These are phyloP conservation scores for Steatocranus sp. DNA, from an alignment of 2,797 vertebrate species.

Conservation along the genomic window DNA sequence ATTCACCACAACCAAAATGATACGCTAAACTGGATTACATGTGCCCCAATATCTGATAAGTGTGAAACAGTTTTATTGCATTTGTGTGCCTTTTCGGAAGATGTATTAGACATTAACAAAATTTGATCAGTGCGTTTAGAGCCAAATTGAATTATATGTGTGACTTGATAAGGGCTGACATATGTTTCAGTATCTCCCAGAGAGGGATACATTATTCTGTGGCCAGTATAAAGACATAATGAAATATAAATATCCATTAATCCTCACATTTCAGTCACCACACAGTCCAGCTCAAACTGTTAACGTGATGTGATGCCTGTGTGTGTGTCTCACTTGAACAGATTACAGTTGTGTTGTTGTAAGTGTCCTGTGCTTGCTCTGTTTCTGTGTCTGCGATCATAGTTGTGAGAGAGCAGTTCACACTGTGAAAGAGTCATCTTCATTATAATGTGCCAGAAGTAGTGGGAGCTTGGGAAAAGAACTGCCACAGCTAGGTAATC, in stretches of 20 bases:
- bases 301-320: constrained; percentile 67
- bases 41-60: constrained; percentile 74
- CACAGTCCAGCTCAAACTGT: constrained; percentile 71
- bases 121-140: constrained; percentile 94
- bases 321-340: constrained; percentile 47
- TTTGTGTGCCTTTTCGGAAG: constrained; percentile 81
- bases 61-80: constrained; percentile 74
- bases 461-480: constrained; percentile 80
- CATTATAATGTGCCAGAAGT: constrained; percentile 87
- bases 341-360: not conserved
- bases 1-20: constrained; percentile 19
- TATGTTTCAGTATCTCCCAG: constrained; percentile 92
- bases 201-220: constrained; percentile 91
- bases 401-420: constrained; percentile 51
- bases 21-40: constrained; percentile 47
- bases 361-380: not conserved
- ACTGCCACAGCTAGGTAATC: constrained; percentile 81
- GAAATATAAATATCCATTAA: constrained; percentile 99
- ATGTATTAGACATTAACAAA: constrained; percentile 90
- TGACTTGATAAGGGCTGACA: constrained; percentile 94
- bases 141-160: constrained; percentile 92
- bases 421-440: constrained; percentile 82
- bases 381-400: constrained; percentile 19
- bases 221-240: constrained; percentile 91
- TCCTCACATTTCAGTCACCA: constrained; percentile 88